Conservation (phyloP, 2,888 invertebrate species). For the Brachyopa scutellaris region DNA sequence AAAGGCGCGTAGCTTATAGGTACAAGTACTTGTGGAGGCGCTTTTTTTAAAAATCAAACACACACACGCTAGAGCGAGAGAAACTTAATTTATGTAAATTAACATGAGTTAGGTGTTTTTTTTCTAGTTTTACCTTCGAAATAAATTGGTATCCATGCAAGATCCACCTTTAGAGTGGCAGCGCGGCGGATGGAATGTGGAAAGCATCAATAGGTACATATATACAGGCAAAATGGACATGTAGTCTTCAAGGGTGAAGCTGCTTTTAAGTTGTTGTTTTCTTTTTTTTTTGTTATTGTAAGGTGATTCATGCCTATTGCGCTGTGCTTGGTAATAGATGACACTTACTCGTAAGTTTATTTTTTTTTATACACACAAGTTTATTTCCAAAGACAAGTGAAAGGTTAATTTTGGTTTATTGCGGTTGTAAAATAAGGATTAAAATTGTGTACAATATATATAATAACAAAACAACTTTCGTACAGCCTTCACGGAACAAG, state of each 20-base stretch:
- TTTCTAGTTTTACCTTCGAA: slow-evolving; percentile 22
- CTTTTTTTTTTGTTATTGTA: background rate
- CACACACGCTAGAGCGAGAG: slow-evolving; percentile 24
- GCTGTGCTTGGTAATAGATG: background rate
- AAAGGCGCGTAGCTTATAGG: slow-evolving; percentile 30
- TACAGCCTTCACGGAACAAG: background rate
- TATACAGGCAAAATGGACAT: slow-evolving; percentile 16
- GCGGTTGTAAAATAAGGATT: background rate
- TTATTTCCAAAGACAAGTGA: slow-evolving; percentile 3
- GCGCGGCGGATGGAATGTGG: background rate
- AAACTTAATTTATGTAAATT: slow-evolving; percentile 69
- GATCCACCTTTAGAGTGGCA: slow-evolving; percentile 32
- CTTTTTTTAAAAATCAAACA: slow-evolving; percentile 5
- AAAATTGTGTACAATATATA: background rate
- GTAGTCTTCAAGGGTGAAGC: slow-evolving; percentile 50
- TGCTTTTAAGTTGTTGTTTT: slow-evolving; percentile 24
- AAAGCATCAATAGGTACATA: slow-evolving; percentile 1
- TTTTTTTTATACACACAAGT: background rate
- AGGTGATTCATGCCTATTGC: no score
- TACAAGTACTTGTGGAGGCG: slow-evolving; percentile 23
- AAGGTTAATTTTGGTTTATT: slow-evolving; percentile 29
- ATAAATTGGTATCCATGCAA: slow-evolving; percentile 33
- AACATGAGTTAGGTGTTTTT: slow-evolving; percentile 34
- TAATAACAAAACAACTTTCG: slow-evolving; percentile 32
- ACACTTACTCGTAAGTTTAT: background rate